Evolutionary conservation across 2,888 invertebrate species (phyloP), one percentile per base, ranked within the genome.

Genomic region (Lagria hirta): DNA sequence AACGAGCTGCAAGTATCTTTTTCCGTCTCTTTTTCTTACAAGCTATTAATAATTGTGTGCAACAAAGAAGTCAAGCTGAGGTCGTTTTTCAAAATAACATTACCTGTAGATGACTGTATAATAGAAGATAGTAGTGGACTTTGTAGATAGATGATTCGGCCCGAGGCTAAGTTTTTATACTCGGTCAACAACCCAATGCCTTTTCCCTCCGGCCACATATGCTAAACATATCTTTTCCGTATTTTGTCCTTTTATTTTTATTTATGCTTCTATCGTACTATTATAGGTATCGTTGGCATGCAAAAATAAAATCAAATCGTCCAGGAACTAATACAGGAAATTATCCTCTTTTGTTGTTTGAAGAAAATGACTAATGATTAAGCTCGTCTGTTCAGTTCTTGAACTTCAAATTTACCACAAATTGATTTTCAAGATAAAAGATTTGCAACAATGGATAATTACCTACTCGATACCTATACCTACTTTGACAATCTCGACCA

Each of bases 171-270:
- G 49, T 54, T 60, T 58, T 56, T 51, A 54, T 49, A 46, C 48
- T 22, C 52, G 55, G 58, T 60, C 60, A 58, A 52, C 54, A 56
- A 60, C 60, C 58, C 40, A 43, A 29, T 35, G 36, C 33, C 35
- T 48, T 49, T 43, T 28, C 43, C 49, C 48, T 44, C 24, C 37
- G 56, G 55, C 54, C 42, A 52, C 47, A 43, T 52, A 50, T 52
- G 50, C 51, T 57, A 53, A 57, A 54, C 51, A 48, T 46, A 43
- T 50, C 51, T 54, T 48, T 55, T 55, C 57, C 52, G 52, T 51
- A 49, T 52, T 51, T 35, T 38, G 40, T 45, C 28, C n/a, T n/a
- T n/a, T 49, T 13, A 26, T 48, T 52, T 54, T 52, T 47, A 42
- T 30, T 36, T 43, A 30, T 20, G 26, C 32, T 16, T 30, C 24